Conservation (phyloP, 2,888 invertebrate species). For the Ochropacha duplaris region DNA sequence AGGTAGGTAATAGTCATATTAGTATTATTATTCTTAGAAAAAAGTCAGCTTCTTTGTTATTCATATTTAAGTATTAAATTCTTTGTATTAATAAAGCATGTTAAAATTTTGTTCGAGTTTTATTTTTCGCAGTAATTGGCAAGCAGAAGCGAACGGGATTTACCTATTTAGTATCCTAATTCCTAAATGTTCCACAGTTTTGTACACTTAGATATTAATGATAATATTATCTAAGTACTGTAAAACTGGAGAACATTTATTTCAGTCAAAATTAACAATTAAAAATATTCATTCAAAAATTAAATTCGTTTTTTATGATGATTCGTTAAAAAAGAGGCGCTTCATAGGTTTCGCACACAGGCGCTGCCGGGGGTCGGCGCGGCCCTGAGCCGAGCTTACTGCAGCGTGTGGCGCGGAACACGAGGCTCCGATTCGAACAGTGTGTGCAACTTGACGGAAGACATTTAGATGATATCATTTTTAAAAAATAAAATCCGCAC, state of each 20-base stretch:
- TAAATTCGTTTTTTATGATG: background rate
- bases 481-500: background rate
- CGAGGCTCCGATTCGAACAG: constrained; percentile 26
- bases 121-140: too few relatives aligned
- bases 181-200: too few relatives aligned
- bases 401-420: constrained; percentile 26
- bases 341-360: constrained; percentile 3
- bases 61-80: constrained; percentile 14
- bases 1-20: too few relatives aligned
- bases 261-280: constrained; percentile 4
- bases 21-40: constrained; percentile 16
- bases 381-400: constrained; percentile 21
- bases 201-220: too few relatives aligned
- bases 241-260: constrained; percentile 4
- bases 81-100: constrained; percentile 3
- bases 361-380: too few relatives aligned
- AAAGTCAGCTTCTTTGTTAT: constrained; percentile 17
- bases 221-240: constrained; percentile 3
- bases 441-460: constrained; percentile 24
- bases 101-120: constrained; percentile 10
- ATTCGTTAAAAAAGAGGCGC: too few relatives aligned
- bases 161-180: too few relatives aligned
- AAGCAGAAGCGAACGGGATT: too few relatives aligned
- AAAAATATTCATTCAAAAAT: background rate
- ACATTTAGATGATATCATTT: constrained; percentile 23